A percentile compares a stretch with the other conserved stretches of the same genome.
Evolutionary conservation across 1,140 invertebrate species (phyloP).

Genomic region (Helicoverpa armigera): DNA sequence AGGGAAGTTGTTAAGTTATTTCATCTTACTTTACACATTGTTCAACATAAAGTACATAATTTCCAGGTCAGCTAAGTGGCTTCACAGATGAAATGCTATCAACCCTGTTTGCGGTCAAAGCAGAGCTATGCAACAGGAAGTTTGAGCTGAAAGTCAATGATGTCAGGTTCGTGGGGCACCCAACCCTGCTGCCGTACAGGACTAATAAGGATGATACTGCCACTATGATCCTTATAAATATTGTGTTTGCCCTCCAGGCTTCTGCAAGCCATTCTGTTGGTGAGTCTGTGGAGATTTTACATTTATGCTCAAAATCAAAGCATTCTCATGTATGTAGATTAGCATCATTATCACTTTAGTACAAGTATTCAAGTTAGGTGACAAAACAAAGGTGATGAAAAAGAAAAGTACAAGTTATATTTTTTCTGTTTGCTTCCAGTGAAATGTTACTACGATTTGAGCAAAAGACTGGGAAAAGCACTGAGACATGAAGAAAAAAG

Average conservation of each 20-base stretch:
- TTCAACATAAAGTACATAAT: slow-evolving; percentile 30
- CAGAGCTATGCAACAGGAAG: slow-evolving; percentile 95
- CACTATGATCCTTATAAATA: slow-evolving; percentile 94
- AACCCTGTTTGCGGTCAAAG: slow-evolving; percentile 96
- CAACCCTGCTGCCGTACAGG: slow-evolving; percentile 91
- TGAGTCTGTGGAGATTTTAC: slow-evolving; percentile 57
- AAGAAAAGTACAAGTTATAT: background rate
- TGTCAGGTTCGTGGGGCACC: slow-evolving; percentile 97
- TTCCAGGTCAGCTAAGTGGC: slow-evolving; percentile 89
- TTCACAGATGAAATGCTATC: slow-evolving; percentile 95
- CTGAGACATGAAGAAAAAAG: slow-evolving; percentile 96
- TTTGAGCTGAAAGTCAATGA: slow-evolving; percentile 98
- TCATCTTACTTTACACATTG: no score
- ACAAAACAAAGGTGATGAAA: background rate
- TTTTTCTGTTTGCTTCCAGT: slow-evolving; percentile 85
- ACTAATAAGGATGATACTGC: slow-evolving; percentile 89
- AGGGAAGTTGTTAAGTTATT: no score
- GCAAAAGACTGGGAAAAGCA: slow-evolving; percentile 95
- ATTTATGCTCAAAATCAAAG: background rate
- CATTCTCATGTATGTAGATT: no score
- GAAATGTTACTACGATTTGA: slow-evolving; percentile 98
- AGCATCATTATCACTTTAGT: no score
- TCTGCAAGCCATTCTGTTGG: slow-evolving; percentile 95
- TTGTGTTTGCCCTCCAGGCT: slow-evolving; percentile 96
- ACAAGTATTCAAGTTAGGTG: background rate